These are phyloP conservation scores for Lottia gigantea DNA, from an alignment of 2,888 invertebrate genomes.

Conservation along the genomic window DNA sequence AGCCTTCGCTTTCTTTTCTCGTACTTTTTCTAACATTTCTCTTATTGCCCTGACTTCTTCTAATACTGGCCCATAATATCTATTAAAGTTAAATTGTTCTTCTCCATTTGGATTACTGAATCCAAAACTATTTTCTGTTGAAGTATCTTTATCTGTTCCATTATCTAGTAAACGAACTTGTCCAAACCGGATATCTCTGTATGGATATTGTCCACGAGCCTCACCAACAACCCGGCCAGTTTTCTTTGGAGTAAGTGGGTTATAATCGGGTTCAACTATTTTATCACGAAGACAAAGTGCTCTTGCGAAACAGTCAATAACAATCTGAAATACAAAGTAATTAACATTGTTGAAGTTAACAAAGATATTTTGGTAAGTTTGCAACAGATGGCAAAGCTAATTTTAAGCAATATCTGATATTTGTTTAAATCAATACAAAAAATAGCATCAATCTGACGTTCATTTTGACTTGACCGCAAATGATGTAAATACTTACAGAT, in stretches of 20 bases:
- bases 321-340: conserved; percentile 40
- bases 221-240: conserved; percentile 37
- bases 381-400: too few species aligned
- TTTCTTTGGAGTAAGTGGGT: conserved; percentile 31
- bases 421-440: too few species aligned
- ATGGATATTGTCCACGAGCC: conserved; percentile 35
- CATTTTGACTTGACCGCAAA: too few species aligned
- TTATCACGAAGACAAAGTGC: conserved; percentile 46
- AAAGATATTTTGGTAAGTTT: too few species aligned
- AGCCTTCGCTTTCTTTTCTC: conserved; percentile 53
- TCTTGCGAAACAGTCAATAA: conserved; percentile 54
- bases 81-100: conserved; percentile 1
- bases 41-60: conserved; percentile 57
- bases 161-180: conserved; percentile 48
- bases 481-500: conserved; percentile 41
- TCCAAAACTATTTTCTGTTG: conserved; percentile 15
- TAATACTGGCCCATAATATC: conserved; percentile 25
- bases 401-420: too few species aligned
- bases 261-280: conserved; percentile 44
- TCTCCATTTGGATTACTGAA: neutral
- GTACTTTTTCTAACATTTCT: conserved; percentile 57
- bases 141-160: conserved; percentile 39
- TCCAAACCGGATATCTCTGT: conserved; percentile 44
- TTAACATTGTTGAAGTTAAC: neutral
- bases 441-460: too few species aligned